phyloP scores from a whole-genome alignment of 1,140 invertebrate species.

The Epicauta chinensis region DNA sequence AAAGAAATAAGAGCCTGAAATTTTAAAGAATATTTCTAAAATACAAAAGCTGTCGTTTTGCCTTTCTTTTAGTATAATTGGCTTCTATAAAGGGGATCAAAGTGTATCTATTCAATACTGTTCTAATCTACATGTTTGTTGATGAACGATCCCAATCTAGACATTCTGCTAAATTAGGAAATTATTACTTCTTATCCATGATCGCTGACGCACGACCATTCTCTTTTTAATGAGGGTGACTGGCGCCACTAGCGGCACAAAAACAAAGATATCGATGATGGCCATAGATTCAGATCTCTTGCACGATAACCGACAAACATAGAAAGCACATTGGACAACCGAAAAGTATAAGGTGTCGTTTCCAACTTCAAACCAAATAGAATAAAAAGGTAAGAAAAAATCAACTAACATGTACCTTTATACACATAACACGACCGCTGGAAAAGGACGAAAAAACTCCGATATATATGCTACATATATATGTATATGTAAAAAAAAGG shows the following conservation, averaged over 20 bases:
- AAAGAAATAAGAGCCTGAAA: too few relatives aligned
- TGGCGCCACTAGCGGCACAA: constrained; percentile 32
- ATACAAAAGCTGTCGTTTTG: too few relatives aligned
- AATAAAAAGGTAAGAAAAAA: constrained; percentile 14
- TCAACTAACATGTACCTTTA: background rate
- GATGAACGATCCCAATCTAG: background rate
- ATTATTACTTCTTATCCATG: constrained; percentile 8
- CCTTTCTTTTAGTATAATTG: too few relatives aligned
- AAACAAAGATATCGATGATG: constrained; percentile 34
- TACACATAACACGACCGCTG: too few relatives aligned
- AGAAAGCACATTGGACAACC: constrained; percentile 32
- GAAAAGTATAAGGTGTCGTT: constrained; percentile 32
- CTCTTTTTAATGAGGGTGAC: constrained; percentile 22
- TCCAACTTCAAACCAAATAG: background rate
- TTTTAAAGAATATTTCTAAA: too few relatives aligned
- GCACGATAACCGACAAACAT: constrained; percentile 31
- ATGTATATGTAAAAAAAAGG: constrained; percentile 25
- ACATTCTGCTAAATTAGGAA: constrained; percentile 2
- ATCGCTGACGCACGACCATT: too few relatives aligned
- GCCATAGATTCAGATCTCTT: constrained; percentile 34
- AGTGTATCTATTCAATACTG: too few relatives aligned
- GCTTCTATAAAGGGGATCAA: too few relatives aligned
- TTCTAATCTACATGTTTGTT: too few relatives aligned
- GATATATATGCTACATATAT: background rate
- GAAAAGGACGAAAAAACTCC: background rate